Conservation (phyloP, 2,113 vertebrate genomes). For the Triplophysa siluroides region DNA sequence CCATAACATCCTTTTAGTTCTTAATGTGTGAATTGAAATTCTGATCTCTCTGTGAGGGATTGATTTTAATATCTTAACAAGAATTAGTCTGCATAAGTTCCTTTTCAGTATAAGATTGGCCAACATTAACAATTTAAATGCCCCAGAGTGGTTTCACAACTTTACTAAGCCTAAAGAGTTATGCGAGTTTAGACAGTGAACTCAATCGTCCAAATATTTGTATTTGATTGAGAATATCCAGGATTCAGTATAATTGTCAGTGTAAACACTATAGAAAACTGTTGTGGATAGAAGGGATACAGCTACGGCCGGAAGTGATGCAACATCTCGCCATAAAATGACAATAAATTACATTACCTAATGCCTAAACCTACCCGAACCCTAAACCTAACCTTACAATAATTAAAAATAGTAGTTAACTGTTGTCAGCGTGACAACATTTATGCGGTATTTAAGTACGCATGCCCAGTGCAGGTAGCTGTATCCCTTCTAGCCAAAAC, state of each 20-base stretch:
- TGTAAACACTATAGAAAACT: background rate
- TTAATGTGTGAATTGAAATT: background rate
- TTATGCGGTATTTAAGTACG: no score
- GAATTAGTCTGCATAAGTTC: background rate
- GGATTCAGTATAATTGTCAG: conserved; percentile 24
- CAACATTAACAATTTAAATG: conserved; percentile 29
- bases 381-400: no score
- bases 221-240: background rate
- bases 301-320: no score
- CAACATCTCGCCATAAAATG: no score
- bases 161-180: conserved; percentile 17
- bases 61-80: conserved; percentile 13
- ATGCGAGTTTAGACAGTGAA: conserved; percentile 2
- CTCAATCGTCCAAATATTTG: conserved; percentile 18
- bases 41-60: background rate
- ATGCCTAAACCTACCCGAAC: no score
- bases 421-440: no score
- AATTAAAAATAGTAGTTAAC: no score
- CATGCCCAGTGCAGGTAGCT: no score
- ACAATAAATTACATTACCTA: no score
- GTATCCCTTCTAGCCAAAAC: background rate
- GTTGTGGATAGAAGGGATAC: no score
- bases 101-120: background rate
- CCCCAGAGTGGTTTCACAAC: conserved; percentile 22
- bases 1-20: background rate